These are phyloP conservation scores for Ictalurus furcatus DNA, from an alignment of 2,113 vertebrate species.

Conservation along the genomic window DNA sequence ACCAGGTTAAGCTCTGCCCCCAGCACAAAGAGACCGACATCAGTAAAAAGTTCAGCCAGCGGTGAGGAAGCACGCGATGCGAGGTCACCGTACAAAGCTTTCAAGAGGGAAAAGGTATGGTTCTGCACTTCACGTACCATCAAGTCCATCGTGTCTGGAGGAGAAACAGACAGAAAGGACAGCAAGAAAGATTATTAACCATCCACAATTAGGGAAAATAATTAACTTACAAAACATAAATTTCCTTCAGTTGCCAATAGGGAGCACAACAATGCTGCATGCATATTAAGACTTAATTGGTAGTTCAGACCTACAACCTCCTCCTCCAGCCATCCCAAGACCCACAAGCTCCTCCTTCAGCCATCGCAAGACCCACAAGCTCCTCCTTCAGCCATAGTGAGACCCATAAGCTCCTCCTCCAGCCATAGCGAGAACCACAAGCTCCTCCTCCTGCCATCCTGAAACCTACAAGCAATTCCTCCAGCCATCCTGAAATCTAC, in stretches of 20 bases:
- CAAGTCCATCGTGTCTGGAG: slow-evolving; percentile 80
- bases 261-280: not conserved
- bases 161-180: not conserved
- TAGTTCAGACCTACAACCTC: too few species aligned
- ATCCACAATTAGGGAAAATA: not conserved
- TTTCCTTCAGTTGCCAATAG: not conserved
- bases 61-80: slow-evolving; percentile 66
- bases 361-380: not conserved
- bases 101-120: slow-evolving; percentile 76
- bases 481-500: not conserved
- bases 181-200: not conserved
- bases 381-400: not conserved
- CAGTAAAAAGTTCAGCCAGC: slow-evolving; percentile 81
- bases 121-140: slow-evolving; percentile 83
- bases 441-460: not conserved
- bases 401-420: not conserved
- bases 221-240: not conserved
- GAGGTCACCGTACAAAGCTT: slow-evolving; percentile 72
- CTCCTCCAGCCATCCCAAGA: not conserved
- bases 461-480: not conserved
- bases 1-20: slow-evolving; percentile 78
- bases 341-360: not conserved
- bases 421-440: not conserved
- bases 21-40: slow-evolving; percentile 82
- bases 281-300: not conserved